Evolutionary conservation across 1,140 invertebrate genomes (phyloP), one percentile per base, ranked within the genome.

Genomic region (Drosophila setifemur): DNA sequence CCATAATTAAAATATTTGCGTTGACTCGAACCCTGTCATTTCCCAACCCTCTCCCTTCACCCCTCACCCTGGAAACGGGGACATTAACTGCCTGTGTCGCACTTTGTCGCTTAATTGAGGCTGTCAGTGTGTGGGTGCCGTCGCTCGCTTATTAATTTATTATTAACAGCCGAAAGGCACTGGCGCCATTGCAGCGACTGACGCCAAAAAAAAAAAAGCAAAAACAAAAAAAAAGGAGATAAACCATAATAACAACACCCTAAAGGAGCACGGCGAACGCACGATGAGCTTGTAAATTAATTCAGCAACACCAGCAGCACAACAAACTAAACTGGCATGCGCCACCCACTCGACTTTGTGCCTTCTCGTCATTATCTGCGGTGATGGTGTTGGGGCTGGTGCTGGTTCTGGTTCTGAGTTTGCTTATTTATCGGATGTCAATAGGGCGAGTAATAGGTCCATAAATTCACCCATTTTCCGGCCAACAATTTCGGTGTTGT

Each of bases 141-240:
- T 44, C 33, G 35, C 33, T 72, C 58, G 58, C 55, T 72, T 72
- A 72, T 72, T 72, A 72, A 72, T 72, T 72, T 72, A 72, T 72
- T 71, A 72, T 63, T 72, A 72, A 72, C 67, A 52, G 31, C 45
- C 68, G 45, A 45, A 52, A 23, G n/a, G 25, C 35, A 9, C 29
- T 61, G 68, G 68, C 68, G 68, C 67, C 68, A 52, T 70, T 47
- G 29, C 67, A 68, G 16, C 37, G 16, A 39, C 28, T 61, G 57
- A 43, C 57, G 57, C 37, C 52, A 57, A 21, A 60, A 40, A 29
- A 23, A 43, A 14, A 21, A 8, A 11, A 12, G 42, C n/a, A 26
- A 18, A n/a, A 7, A 2, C 2, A 25, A 19, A n/a, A 45, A 21
- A 18, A 4, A n/a, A 8, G 4, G 3, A 12, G 29, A 44, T 28